These are phyloP conservation scores for Corythornis vintsioides DNA, from an alignment of 2,113 vertebrate genomes.

Conservation along the genomic window DNA sequence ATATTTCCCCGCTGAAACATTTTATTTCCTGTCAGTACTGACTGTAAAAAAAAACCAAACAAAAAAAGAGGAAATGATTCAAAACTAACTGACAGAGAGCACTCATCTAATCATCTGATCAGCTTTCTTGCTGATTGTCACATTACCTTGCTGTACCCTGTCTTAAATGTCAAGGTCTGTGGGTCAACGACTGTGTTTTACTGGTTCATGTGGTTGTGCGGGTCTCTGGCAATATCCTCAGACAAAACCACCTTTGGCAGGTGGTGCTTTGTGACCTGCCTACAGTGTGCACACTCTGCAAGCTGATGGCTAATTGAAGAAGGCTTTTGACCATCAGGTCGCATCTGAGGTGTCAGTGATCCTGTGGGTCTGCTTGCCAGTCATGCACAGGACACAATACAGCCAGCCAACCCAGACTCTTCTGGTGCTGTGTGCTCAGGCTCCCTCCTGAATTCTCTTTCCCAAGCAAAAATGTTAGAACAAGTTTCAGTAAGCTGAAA, in stretches of 20 bases:
- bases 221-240: neutral
- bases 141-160: neutral
- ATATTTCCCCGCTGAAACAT: neutral
- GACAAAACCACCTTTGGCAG: neutral
- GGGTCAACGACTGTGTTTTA: neutral
- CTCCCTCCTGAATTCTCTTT: neutral
- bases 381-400: too few species aligned
- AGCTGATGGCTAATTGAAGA: neutral
- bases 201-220: neutral
- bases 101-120: neutral
- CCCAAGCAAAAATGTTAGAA: neutral
- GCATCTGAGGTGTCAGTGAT: accelerated
- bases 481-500: neutral
- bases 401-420: neutral
- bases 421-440: neutral
- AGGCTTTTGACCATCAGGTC: neutral
- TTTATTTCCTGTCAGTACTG: neutral
- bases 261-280: neutral
- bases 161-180: neutral
- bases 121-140: neutral
- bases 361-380: neutral
- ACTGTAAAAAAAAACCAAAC: neutral
- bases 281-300: neutral
- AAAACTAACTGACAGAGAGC: neutral
- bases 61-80: conserved; percentile 19